Conservation (phyloP, 2,113 vertebrate genomes). For the Dipodomys spectabilis region DNA sequence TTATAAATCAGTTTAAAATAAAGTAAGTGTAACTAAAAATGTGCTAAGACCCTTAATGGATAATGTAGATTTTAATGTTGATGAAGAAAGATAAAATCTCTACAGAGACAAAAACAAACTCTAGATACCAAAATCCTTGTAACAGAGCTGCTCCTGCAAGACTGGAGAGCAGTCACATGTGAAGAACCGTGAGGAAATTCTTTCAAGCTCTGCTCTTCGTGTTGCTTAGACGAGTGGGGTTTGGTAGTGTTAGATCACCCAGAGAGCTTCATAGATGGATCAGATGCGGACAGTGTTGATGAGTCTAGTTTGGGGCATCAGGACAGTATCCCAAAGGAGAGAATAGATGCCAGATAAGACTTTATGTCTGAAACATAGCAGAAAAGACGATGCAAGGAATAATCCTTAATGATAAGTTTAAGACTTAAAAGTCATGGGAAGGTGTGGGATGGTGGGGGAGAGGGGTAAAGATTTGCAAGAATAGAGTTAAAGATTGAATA, state of each 20-base stretch:
- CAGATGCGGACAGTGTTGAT: neutral
- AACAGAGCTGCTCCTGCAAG: neutral
- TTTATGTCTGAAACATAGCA: neutral
- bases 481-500: neutral
- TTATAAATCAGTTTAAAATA: neutral
- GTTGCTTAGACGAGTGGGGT: neutral
- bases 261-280: neutral
- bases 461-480: neutral
- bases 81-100: neutral
- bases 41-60: neutral
- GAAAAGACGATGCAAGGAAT: neutral
- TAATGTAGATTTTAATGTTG: neutral
- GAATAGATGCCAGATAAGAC: neutral
- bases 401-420: too few relatives aligned
- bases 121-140: neutral
- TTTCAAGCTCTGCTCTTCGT: neutral
- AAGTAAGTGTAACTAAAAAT: neutral
- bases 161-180: neutral
- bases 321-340: too few relatives aligned
- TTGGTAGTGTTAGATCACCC: neutral
- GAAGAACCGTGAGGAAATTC: neutral
- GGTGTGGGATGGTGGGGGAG: neutral
- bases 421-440: neutral
- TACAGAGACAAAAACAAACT: neutral
- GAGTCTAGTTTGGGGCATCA: neutral